These are phyloP conservation scores for Platysteira castanea DNA, from an alignment of 2,113 vertebrate species.

Conservation along the genomic window DNA sequence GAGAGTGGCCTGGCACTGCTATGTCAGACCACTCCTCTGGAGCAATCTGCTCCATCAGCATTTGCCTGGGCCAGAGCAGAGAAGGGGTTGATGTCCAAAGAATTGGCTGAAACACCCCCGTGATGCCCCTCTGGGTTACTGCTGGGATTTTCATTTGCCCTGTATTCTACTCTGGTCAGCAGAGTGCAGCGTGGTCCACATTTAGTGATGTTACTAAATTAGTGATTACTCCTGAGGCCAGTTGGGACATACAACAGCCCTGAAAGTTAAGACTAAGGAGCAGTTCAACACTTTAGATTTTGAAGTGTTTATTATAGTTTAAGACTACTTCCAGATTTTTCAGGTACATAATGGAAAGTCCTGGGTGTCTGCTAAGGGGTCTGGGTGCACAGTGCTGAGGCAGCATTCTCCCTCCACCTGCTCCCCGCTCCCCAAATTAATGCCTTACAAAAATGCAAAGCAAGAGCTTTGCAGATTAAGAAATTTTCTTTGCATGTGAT, in stretches of 20 bases:
- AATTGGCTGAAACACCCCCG: rapidly evolving
- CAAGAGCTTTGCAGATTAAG: background rate
- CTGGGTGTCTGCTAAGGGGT: background rate
- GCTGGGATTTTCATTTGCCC: background rate
- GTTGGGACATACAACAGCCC: background rate
- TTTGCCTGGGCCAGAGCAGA: background rate
- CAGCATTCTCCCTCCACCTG: background rate
- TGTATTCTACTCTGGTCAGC: rapidly evolving
- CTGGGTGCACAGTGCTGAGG: background rate
- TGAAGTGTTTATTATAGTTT: background rate
- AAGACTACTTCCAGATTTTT: background rate
- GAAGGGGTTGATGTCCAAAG: background rate
- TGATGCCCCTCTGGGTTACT: background rate
- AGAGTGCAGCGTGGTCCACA: background rate
- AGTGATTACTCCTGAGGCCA: background rate
- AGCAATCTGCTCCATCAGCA: background rate
- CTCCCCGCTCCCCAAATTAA: background rate
- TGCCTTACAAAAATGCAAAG: slow-evolving; percentile 37
- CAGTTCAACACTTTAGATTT: background rate
- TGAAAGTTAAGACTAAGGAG: rapidly evolving
- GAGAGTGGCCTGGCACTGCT: rapidly evolving
- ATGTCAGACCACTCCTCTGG: background rate
- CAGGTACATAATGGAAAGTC: background rate
- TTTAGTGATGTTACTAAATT: background rate
- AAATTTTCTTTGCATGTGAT: slow-evolving; percentile 15